These are phyloP conservation scores for Apotomis betuletana DNA, from an alignment of 2,888 invertebrate species.

Conservation along the genomic window DNA sequence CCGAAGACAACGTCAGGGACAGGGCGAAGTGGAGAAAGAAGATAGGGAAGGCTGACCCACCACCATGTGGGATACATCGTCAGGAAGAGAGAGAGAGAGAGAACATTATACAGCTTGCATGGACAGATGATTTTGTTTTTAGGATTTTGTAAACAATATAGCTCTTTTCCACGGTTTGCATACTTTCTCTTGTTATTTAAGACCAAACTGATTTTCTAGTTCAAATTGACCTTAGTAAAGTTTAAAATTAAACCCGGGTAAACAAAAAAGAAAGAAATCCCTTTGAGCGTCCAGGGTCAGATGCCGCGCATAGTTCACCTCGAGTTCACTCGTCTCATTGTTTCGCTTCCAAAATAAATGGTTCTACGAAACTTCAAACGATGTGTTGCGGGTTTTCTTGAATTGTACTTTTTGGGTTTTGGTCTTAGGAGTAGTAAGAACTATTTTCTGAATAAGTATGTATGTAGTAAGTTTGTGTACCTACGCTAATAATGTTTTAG, in stretches of 20 bases:
- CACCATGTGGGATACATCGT: too few species aligned
- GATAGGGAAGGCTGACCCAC: too few species aligned
- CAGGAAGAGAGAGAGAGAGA: too few species aligned
- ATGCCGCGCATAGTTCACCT: conserved; percentile 12
- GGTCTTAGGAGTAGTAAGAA: neutral
- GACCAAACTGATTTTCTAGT: neutral
- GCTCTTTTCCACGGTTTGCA: neutral
- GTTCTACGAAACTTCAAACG: conserved; percentile 5
- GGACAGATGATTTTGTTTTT: too few species aligned
- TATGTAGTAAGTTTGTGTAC: too few species aligned
- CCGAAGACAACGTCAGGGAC: too few species aligned
- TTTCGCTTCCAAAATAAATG: conserved; percentile 21
- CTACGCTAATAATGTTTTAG: too few species aligned
- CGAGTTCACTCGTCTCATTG: conserved; percentile 11
- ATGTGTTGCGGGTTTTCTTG: conserved; percentile 15
- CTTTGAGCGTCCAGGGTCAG: conserved; percentile 21
- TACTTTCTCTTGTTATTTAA: neutral
- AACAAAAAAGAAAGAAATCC: conserved; percentile 19
- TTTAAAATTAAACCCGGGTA: conserved; percentile 18
- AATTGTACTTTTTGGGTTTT: conserved; percentile 11
- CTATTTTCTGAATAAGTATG: too few species aligned
- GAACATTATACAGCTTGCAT: too few species aligned
- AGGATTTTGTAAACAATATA: neutral
- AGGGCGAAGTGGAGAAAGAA: too few species aligned
- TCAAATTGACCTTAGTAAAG: neutral